Evolutionary conservation across 1,140 invertebrate genomes (phyloP).

Genomic region (Camponotus vicinus): DNA sequence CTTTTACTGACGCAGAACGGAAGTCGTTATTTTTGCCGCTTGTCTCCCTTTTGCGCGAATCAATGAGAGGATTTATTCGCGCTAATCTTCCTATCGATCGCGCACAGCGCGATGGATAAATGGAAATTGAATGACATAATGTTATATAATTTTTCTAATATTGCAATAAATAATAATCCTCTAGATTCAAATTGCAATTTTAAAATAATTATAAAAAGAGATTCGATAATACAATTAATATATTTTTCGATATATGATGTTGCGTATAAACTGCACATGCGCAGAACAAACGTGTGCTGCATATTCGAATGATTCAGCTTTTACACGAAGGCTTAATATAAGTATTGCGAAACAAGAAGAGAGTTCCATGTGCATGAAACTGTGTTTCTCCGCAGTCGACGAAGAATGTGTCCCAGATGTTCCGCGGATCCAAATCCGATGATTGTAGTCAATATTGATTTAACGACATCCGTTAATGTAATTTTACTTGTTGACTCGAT

Average conservation of each 20-base stretch:
- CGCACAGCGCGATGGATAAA: constrained; percentile 1
- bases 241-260: neutral
- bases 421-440: constrained; percentile 70
- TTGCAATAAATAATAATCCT: neutral
- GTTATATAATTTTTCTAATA: neutral
- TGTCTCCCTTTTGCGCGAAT: constrained; percentile 16
- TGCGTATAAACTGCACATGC: neutral
- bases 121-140: constrained; percentile 17
- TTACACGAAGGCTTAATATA: constrained; percentile 50
- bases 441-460: constrained; percentile 31
- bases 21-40: constrained; percentile 67
- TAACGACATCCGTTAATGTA: constrained; percentile 71
- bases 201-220: neutral
- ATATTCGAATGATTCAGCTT: constrained; percentile 42
- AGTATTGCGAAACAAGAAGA: too few relatives aligned
- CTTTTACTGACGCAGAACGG: constrained; percentile 59
- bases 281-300: constrained; percentile 2
- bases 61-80: constrained; percentile 60
- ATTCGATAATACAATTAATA: neutral
- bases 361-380: constrained; percentile 29
- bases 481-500: constrained; percentile 43
- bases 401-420: constrained; percentile 73
- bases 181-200: neutral
- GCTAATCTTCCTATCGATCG: neutral
- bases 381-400: neutral